A percentile compares a stretch with the other conserved stretches of the same genome.
phyloP scores from a whole-genome alignment of 2,113 vertebrate genomes.

The Microcebus lehilahytsara region DNA sequence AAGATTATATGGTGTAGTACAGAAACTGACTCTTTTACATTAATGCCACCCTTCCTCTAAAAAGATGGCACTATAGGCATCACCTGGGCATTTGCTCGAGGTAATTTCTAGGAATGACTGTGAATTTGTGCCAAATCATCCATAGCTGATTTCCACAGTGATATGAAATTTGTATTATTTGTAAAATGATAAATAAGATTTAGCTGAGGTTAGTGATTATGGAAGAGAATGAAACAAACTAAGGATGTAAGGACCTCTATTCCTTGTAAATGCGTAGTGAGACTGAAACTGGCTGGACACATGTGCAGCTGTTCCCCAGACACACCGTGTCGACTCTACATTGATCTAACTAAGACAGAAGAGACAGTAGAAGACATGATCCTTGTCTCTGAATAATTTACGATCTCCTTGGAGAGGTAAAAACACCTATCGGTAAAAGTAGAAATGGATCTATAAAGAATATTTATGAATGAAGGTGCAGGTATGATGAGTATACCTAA shows the following conservation, averaged over 20 bases:
- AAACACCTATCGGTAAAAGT: not conserved
- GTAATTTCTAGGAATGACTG: not conserved
- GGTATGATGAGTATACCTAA: not conserved
- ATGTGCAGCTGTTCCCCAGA: not conserved
- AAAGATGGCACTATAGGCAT: not conserved
- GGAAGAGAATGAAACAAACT: not conserved
- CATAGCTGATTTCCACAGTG: not conserved
- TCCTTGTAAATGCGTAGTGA: not conserved
- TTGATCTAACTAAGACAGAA: not conserved
- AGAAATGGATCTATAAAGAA: not conserved
- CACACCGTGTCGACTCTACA: not conserved
- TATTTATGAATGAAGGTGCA: not conserved
- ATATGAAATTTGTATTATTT: not conserved
- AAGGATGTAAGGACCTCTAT: not conserved
- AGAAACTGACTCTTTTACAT: not conserved
- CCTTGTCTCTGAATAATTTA: not conserved
- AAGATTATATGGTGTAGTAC: not conserved
- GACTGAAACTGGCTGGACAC: not conserved
- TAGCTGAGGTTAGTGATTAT: not conserved
- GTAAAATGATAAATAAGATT: not conserved
- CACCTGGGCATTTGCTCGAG: not conserved
- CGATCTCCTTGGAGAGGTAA: not conserved
- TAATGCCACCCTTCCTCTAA: not conserved
- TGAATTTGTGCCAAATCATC: not conserved
- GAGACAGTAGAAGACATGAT: not conserved